Evolutionary conservation across 2,888 invertebrate genomes (phyloP).

Genomic region (Tinea trinotella): DNA sequence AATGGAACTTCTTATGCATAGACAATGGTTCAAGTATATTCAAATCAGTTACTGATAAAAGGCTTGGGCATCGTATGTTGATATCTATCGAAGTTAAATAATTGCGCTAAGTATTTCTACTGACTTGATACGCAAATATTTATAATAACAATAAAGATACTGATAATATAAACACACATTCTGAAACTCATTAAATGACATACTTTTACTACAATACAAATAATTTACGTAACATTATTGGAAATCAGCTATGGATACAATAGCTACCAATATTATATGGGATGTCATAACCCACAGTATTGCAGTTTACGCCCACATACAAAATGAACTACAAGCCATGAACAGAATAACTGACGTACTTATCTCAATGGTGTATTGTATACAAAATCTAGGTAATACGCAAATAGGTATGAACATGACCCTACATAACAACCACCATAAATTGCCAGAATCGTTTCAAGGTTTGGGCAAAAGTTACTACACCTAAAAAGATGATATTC

Average conservation of each 20-base stretch:
- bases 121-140: background rate
- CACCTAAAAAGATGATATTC: too few species aligned
- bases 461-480: too few species aligned
- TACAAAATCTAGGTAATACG: constrained; percentile 3
- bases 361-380: constrained; percentile 17
- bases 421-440: background rate
- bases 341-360: constrained; percentile 1
- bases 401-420: too few species aligned
- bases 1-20: constrained; percentile 12
- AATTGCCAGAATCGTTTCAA: background rate
- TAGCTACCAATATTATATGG: constrained; percentile 12
- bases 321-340: constrained; percentile 12
- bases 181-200: too few species aligned
- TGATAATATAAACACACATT: background rate
- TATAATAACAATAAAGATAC: background rate
- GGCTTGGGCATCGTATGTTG: constrained; percentile 2
- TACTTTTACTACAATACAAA: background rate
- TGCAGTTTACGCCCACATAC: constrained; percentile 14
- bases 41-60: constrained; percentile 11
- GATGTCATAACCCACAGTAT: constrained; percentile 13
- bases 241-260: constrained; percentile 10
- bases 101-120: background rate
- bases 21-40: constrained; percentile 17
- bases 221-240: constrained; percentile 10
- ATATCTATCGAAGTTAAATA: background rate